Conservation (phyloP, 2,113 vertebrate species). For the Mellivora capensis region DNA sequence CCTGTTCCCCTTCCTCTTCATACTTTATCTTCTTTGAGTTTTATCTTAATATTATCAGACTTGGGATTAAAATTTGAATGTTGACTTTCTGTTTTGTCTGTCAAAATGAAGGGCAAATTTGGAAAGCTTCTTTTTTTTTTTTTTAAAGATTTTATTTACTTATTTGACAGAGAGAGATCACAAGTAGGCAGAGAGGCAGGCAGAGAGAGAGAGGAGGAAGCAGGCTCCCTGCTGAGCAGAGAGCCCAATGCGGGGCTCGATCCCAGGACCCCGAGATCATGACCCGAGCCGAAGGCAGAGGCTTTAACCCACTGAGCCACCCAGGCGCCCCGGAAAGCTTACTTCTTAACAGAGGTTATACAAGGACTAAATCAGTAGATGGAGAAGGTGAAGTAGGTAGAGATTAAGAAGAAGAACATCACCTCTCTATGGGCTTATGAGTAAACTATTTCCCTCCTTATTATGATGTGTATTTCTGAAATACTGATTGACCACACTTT, state of each 20-base stretch:
- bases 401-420: background rate
- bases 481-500: background rate
- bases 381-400: background rate
- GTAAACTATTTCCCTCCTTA: background rate
- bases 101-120: background rate
- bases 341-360: background rate
- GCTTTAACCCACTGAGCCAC: too few relatives aligned
- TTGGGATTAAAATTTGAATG: background rate
- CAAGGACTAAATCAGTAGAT: background rate
- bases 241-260: too few relatives aligned
- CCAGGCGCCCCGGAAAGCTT: too few relatives aligned
- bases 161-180: too few relatives aligned
- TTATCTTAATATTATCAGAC: background rate
- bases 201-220: too few relatives aligned
- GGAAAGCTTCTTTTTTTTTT: too few relatives aligned
- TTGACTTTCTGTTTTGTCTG: background rate
- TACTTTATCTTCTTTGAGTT: slow-evolving; percentile 20
- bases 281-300: too few relatives aligned
- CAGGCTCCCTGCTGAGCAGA: too few relatives aligned
- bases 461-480: background rate
- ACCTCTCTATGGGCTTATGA: background rate
- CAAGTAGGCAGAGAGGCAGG: too few relatives aligned
- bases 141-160: too few relatives aligned
- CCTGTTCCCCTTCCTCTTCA: background rate
- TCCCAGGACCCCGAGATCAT: too few relatives aligned